Evolutionary conservation across 1,140 invertebrate genomes (phyloP), one percentile per base, ranked within the genome.

Genomic region (Bombus ignitus): DNA sequence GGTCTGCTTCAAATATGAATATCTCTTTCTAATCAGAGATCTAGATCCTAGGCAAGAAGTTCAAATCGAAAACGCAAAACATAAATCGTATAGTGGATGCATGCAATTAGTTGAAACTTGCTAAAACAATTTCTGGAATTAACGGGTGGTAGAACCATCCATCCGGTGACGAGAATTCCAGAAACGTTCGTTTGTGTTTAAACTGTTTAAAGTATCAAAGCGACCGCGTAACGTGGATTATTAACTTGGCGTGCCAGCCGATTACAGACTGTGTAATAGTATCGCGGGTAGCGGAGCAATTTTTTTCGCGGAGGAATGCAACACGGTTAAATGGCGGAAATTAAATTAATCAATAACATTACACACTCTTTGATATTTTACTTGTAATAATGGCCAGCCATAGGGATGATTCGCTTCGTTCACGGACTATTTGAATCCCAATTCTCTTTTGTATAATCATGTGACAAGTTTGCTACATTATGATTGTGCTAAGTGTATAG

Each of bases 341-440:
- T 77, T 68, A 68, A 76, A 32, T 57, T 65, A 66, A 83, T 32
- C 57, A 39, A 47, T 53, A 65, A 35, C 35, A 71, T 72, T 74
- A 62, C 35, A 44, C 53, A 59, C 42, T 72, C 78, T 83, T 88
- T 37, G 71, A 73, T 53, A 76, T 76, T 74, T 88, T 76, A 76
- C 65, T 47, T 44, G 35, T 78, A 78, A 85, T 81, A 85, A 89
- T 73, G 32, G 32, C 18, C 44, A 0, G 15, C 1, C 62, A 66
- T 53, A 8, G 47, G 5, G 6, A 18, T 22, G 6, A 53, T 53
- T n/a, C 3, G 1, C n/a, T 62, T 62, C 59, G 12, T 13, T 62
- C 25, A 22, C 28, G 28, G 28, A 13, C 3, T 12, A 62, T 18
- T 66, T 66, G 65, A 66, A 35, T 66, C 2, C 1, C 15, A 32